Conservation (phyloP, 2,888 invertebrate genomes). For the Agriopis marginaria region DNA sequence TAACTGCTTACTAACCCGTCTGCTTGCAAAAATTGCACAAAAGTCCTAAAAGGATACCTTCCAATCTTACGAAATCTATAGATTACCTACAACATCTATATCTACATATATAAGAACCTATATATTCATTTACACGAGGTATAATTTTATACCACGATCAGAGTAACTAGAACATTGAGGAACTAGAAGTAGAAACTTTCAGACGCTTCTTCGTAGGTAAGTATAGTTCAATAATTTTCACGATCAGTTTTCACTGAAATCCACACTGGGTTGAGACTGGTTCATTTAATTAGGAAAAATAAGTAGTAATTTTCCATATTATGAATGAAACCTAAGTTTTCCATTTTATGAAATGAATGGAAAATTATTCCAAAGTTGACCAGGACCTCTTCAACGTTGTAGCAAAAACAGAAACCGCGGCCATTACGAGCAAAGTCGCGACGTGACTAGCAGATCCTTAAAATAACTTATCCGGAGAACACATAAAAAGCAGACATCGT, state of each 20-base stretch:
- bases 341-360: neutral
- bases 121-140: too few relatives aligned
- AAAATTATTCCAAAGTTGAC: conserved; percentile 24
- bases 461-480: conserved; percentile 82
- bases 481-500: conserved; percentile 87
- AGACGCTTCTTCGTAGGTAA: conserved; percentile 1
- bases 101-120: too few relatives aligned
- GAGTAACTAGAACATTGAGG: neutral
- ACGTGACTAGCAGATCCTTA: conserved; percentile 73
- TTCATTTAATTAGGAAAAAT: neutral
- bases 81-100: too few relatives aligned
- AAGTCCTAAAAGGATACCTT: too few relatives aligned
- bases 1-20: too few relatives aligned
- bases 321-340: too few relatives aligned
- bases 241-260: conserved; percentile 7
- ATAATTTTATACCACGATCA: neutral
- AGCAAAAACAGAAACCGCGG: conserved; percentile 52
- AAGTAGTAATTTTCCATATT: neutral
- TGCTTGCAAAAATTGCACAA: too few relatives aligned
- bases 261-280: neutral
- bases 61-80: too few relatives aligned
- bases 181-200: conserved; percentile 6
- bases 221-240: conserved; percentile 5
- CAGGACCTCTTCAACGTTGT: conserved; percentile 37
- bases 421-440: conserved; percentile 67